These are phyloP conservation scores for Embiotoca jacksoni DNA, from an alignment of 2,113 vertebrate species.

Conservation along the genomic window DNA sequence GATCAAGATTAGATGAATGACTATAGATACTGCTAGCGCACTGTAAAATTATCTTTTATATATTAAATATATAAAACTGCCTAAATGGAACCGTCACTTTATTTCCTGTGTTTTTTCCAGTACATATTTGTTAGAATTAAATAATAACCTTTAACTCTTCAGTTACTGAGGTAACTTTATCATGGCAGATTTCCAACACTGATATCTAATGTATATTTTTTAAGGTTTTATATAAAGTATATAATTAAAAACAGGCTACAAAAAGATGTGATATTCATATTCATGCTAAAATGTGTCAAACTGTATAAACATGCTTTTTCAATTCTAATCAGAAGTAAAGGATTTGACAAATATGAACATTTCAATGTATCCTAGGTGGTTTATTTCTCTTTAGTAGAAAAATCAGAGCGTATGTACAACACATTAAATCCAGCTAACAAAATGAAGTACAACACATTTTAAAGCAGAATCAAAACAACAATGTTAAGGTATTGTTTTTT, in stretches of 20 bases:
- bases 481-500: conserved; percentile 23
- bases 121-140: too few relatives aligned
- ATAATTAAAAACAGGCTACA: not conserved
- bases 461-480: not conserved
- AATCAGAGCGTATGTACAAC: not conserved
- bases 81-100: too few relatives aligned
- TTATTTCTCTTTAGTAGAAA: conserved; percentile 4
- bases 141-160: too few relatives aligned
- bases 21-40: too few relatives aligned
- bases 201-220: too few relatives aligned
- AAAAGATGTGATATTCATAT: not conserved
- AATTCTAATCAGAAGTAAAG: not conserved
- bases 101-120: too few relatives aligned
- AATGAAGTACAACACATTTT: not conserved
- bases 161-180: too few relatives aligned
- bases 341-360: not conserved
- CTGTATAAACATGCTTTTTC: not conserved
- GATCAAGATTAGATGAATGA: too few relatives aligned
- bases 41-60: too few relatives aligned
- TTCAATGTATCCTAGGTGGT: not conserved
- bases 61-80: too few relatives aligned
- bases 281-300: not conserved
- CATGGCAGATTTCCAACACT: too few relatives aligned
- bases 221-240: too few relatives aligned
- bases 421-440: not conserved